These are phyloP conservation scores for Cerastis rubricosa DNA, from an alignment of 2,888 invertebrate species.

Conservation along the genomic window DNA sequence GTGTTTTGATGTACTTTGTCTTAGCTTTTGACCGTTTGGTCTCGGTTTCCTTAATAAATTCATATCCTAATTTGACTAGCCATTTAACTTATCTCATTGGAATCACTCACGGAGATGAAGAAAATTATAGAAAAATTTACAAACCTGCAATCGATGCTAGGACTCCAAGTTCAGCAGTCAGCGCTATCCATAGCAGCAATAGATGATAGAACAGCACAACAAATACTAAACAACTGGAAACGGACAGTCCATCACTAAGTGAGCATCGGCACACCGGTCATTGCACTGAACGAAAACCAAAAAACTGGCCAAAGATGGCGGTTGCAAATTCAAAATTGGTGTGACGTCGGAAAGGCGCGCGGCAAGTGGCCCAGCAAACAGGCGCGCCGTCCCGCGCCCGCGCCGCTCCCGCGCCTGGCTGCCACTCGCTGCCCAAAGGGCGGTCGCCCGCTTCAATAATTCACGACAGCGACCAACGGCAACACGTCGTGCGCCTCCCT, in stretches of 20 bases:
- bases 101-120: background rate
- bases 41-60: background rate
- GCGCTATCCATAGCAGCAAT: conserved; percentile 45
- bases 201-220: conserved; percentile 21
- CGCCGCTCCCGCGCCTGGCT: conserved; percentile 43
- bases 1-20: background rate
- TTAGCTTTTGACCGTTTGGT: too few relatives aligned
- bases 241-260: conserved; percentile 72
- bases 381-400: conserved; percentile 57
- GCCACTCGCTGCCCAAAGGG: conserved; percentile 86
- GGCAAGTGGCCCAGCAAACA: conserved; percentile 75
- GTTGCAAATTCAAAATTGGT: conserved; percentile 80
- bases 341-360: conserved; percentile 86
- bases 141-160: conserved; percentile 41
- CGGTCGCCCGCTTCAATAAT: conserved; percentile 87
- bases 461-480: conserved; percentile 82
- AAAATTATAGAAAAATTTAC: conserved; percentile 29
- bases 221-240: conserved; percentile 49
- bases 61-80: background rate
- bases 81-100: background rate
- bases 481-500: conserved; percentile 78
- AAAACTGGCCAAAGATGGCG: conserved; percentile 76
- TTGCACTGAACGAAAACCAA: conserved; percentile 74
- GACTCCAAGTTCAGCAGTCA: conserved; percentile 44
- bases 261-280: conserved; percentile 76